Evolutionary conservation across 2,113 vertebrate genomes (phyloP), one percentile per base, ranked within the genome.

Genomic region (Hymenochirus boettgeri): DNA sequence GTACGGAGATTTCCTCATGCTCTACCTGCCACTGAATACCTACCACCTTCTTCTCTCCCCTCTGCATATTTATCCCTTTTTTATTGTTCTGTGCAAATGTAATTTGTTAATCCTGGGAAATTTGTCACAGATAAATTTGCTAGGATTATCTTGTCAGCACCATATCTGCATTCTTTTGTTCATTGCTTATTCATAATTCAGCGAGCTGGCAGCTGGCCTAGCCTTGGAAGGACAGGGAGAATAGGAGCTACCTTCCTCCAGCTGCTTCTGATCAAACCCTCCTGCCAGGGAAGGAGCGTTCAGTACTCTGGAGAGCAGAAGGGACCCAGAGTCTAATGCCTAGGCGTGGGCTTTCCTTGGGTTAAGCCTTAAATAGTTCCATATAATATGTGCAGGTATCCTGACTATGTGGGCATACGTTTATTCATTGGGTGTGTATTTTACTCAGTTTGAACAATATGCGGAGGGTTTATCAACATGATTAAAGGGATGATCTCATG

Each of bases 71-170:
- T 73, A 62, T 13, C 79, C 79, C 80, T 84, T 91, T 89, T 89
- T 86, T 89, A 87, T 91, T 91, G 88, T 90, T 86, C 85, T 89
- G 83, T 86, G 87, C 88, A 90, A 89, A 90, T 88, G 88, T 91
- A 90, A 90, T 91, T 90, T 91, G 88, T 90, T 90, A 91, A 91
- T 90, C 88, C 87, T 84, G 85, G 86, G 84, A 85, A 91, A 91
- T 90, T 91, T 91, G 89, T 91, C 89, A 89, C 88, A 91, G 88
- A 91, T 91, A 90, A 91, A 91, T 91, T 89, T 90, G 87, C 89
- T 90, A 88, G 88, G 89, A 90, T 91, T 91, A 90, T 90, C 87
- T 91, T 91, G 89, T 90, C 89, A 90, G 85, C 83, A 86, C 88
- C 82, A 84, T 90, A 91, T 91, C 89, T 90, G 89, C 85, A 89